Percentiles rank a stretch among this genome's conserved stretches.
Evolutionary conservation across 2,113 vertebrate species (phyloP).

Genomic region (Hippolais icterina): DNA sequence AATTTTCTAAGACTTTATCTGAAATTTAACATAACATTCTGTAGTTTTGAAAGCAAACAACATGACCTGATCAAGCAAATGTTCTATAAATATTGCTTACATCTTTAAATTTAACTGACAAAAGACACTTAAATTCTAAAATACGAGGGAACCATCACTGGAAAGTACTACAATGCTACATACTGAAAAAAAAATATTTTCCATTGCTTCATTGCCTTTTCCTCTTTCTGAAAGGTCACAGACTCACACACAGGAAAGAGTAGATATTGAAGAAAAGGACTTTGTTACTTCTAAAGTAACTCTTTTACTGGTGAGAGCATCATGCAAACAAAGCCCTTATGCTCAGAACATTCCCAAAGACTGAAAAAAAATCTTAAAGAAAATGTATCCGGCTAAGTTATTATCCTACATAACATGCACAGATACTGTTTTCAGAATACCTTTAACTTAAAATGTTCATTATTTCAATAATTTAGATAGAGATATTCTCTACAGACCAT

Average conservation of each 20-base stretch:
- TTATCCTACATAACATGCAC: neutral
- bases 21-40: neutral
- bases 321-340: constrained; percentile 7
- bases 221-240: constrained; percentile 4
- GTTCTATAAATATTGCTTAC: neutral
- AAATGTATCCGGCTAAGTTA: neutral
- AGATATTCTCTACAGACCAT: neutral
- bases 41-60: neutral
- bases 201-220: constrained; percentile 39
- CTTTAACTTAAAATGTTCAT: neutral
- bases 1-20: neutral
- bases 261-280: constrained; percentile 25
- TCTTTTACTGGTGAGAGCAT: neutral
- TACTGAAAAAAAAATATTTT: constrained; percentile 16
- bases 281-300: constrained; percentile 22
- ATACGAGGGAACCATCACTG: neutral
- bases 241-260: neutral
- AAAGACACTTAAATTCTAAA: neutral
- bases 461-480: neutral
- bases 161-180: neutral
- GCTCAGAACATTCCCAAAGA: neutral
- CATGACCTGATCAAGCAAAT: neutral
- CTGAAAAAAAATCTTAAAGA: neutral
- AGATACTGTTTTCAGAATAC: neutral
- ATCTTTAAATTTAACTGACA: neutral